phyloP scores from a whole-genome alignment of 2,797 vertebrate genomes.

The Fistularia commersonii region DNA sequence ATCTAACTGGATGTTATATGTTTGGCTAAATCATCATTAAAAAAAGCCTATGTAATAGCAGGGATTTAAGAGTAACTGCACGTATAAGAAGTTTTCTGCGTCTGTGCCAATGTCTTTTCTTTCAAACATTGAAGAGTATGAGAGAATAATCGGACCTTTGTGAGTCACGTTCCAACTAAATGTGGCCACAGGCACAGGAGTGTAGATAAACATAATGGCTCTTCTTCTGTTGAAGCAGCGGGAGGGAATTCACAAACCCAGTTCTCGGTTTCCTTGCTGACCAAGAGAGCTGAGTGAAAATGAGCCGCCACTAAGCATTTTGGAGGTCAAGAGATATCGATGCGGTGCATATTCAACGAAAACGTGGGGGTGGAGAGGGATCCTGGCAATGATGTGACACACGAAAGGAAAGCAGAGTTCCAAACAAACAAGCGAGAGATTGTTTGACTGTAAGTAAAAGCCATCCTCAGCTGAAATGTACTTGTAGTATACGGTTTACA shows the following conservation, averaged over 20 bases:
- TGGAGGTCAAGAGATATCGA: slow-evolving; percentile 42
- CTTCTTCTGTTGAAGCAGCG: slow-evolving; percentile 30
- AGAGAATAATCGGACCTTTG: slow-evolving; percentile 12
- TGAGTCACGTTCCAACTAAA: slow-evolving; percentile 9
- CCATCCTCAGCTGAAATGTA: slow-evolving; percentile 7
- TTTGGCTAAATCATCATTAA: too few relatives aligned
- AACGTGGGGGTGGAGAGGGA: background rate
- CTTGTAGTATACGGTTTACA: background rate
- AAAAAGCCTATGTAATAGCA: too few relatives aligned
- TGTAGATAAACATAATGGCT: slow-evolving; percentile 28
- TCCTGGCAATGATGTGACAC: background rate
- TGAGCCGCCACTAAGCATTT: slow-evolving; percentile 20
- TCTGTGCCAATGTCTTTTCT: too few relatives aligned
- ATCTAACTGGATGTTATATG: too few relatives aligned
- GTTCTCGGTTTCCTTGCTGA: slow-evolving; percentile 31
- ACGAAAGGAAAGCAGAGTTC: slow-evolving; percentile 20
- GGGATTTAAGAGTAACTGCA: too few relatives aligned
- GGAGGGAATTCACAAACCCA: slow-evolving; percentile 37
- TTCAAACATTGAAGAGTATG: background rate
- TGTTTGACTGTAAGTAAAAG: slow-evolving; percentile 31
- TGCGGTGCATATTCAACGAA: slow-evolving; percentile 9
- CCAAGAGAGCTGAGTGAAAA: slow-evolving; percentile 33
- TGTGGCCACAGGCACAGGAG: slow-evolving; percentile 4
- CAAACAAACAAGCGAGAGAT: too few relatives aligned
- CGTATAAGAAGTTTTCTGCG: too few relatives aligned